phyloP scores from a whole-genome alignment of 2,888 invertebrate genomes.

The Ferrisia virgata region DNA sequence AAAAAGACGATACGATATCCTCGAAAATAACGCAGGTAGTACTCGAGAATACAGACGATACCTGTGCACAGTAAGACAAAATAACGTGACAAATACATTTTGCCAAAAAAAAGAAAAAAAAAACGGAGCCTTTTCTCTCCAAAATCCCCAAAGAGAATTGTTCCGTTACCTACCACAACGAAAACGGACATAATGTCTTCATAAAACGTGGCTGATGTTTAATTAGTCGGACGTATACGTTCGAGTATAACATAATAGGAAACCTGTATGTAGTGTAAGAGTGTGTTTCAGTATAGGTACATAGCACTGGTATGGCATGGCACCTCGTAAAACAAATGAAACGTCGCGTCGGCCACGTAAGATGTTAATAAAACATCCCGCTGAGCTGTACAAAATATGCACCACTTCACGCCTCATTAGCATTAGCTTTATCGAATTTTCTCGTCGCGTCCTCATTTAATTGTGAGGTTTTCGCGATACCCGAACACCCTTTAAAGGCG shows the following conservation, averaged over 20 bases:
- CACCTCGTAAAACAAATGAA: background rate
- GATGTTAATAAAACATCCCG: conserved; percentile 8
- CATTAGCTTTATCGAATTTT: conserved; percentile 19
- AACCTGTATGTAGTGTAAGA: background rate
- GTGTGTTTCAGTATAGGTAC: background rate
- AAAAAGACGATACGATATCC: too few relatives aligned
- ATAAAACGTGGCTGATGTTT: background rate
- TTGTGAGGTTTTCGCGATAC: background rate
- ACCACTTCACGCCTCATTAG: background rate
- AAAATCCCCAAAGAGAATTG: too few relatives aligned
- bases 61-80: too few relatives aligned
- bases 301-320: background rate
- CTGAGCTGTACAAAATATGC: background rate
- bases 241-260: too few relatives aligned
- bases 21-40: too few relatives aligned
- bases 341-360: background rate
- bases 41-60: too few relatives aligned
- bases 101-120: background rate
- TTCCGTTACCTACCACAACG: conserved; percentile 10
- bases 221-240: background rate
- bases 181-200: background rate
- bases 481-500: background rate
- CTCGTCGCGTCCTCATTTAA: background rate
- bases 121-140: too few relatives aligned
- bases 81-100: too few relatives aligned